phyloP scores from a whole-genome alignment of 2,113 vertebrate species.

The Heterotilapia buettikoferi region DNA sequence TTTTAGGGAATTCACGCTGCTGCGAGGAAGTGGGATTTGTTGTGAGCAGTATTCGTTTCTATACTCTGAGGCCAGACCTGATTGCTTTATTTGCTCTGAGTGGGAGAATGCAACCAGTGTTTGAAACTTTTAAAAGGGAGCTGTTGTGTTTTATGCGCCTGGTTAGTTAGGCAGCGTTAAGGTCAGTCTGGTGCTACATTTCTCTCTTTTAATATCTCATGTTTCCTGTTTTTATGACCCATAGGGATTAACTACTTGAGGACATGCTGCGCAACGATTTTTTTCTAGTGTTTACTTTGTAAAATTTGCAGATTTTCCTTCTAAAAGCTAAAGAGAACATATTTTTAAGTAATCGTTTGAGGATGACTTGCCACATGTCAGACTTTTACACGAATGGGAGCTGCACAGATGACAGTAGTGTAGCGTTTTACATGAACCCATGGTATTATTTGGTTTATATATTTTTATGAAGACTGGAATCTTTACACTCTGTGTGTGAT shows the following conservation, averaged over 20 bases:
- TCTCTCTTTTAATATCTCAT: conserved; percentile 11
- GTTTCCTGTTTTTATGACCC: conserved; percentile 5
- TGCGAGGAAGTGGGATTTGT: not conserved
- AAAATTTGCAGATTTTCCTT: not conserved
- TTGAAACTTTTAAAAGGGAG: not conserved
- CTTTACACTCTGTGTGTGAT: not conserved
- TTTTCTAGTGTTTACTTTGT: not conserved
- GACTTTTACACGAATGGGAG: not conserved
- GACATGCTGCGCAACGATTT: not conserved
- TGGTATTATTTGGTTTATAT: conserved; percentile 10
- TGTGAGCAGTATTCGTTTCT: not conserved
- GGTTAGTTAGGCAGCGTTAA: not conserved
- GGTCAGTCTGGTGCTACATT: conserved; percentile 10
- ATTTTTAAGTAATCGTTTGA: not conserved
- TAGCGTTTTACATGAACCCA: not conserved
- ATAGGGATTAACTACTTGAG: conserved; percentile 2
- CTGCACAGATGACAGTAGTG: not conserved
- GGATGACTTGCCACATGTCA: not conserved
- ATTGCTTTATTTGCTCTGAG: not conserved
- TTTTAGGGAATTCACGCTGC: not conserved
- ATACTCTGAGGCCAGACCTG: not conserved
- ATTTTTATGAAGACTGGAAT: conserved; percentile 57
- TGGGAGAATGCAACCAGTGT: not conserved
- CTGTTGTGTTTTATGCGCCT: not conserved
- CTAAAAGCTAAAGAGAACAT: conserved; percentile 18